These are phyloP conservation scores for Cebus imitator DNA, from an alignment of 2,113 vertebrate species.

Conservation along the genomic window DNA sequence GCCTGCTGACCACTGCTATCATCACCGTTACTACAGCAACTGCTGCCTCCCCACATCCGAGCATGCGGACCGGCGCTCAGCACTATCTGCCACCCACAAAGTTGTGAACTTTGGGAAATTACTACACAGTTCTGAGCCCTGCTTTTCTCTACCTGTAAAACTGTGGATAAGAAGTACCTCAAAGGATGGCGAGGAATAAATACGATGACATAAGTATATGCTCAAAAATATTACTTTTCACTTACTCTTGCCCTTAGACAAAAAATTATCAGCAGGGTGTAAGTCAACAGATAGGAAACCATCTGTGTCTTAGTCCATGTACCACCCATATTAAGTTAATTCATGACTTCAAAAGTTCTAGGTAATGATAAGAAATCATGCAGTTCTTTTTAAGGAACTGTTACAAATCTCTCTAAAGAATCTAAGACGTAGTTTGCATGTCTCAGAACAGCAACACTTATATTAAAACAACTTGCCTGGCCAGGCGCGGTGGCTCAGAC, in stretches of 20 bases:
- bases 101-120: neutral
- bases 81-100: no score
- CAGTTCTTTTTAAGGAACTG: neutral
- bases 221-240: neutral
- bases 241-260: neutral
- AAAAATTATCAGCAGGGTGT: neutral
- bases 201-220: neutral
- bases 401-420: slow-evolving; percentile 6
- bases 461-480: neutral
- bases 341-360: neutral
- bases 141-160: neutral
- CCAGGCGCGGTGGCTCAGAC: no score
- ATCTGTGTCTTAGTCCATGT: neutral
- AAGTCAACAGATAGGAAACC: neutral
- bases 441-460: neutral
- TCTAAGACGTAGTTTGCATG: neutral
- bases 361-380: neutral
- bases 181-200: neutral
- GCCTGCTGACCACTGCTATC: neutral
- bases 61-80: neutral
- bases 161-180: neutral
- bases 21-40: neutral
- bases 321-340: neutral
- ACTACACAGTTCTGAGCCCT: neutral
- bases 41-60: accelerated